Evolutionary conservation across 2,113 vertebrate species (phyloP), one percentile per base, ranked within the genome.

Genomic region (Tragulus kanchil): DNA sequence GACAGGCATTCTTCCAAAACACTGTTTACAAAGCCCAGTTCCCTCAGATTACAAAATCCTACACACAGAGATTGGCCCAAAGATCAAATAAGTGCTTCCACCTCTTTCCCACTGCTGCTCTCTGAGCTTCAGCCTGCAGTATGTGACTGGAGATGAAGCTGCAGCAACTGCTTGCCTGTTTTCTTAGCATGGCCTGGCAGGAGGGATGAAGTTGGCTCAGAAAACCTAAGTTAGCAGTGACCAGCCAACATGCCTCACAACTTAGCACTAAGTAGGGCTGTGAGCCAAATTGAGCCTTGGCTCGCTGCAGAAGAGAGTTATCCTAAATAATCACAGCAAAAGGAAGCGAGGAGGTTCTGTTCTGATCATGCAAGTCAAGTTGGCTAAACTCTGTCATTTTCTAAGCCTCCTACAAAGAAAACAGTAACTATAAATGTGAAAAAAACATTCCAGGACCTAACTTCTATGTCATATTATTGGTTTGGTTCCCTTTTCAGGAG

Each of bases 241-340:
- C 95, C 54, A 87, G 58, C 84, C 58, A 95, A 96, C 92, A 13
- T 21, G 36, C 79, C 93, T 85, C 73, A 52, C 62, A 89, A n/a
- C 36, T 93, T 75, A 87, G 94, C 31, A 23, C 94, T 31, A 86
- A 58, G 79, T 12, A 64, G 50, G 78, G 88, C 31, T 54, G 52
- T 6, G 48, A 65, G 95, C 61, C 93, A 97, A 58, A 78, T 1
- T 85, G 64, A 78, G 69, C 81, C 95, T 84, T 79, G 85, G 92
- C 81, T 71, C 21, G 59, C 58, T 42, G 36, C 50, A 75, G 90
- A 87, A 83, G 87, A 59, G 87, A 89, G 73, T 64, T 95, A 93
- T 75, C 83, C 92, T 61, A 79, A 97, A 86, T 94, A 95, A 96
- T 79, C 92, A 94, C 26, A 73, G 77, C 59, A 58, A 94, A 88